Percentiles rank a stretch among this genome's conserved stretches.
phyloP scores from a whole-genome alignment of 2,888 invertebrate genomes.

The Drosophila quinaria region DNA sequence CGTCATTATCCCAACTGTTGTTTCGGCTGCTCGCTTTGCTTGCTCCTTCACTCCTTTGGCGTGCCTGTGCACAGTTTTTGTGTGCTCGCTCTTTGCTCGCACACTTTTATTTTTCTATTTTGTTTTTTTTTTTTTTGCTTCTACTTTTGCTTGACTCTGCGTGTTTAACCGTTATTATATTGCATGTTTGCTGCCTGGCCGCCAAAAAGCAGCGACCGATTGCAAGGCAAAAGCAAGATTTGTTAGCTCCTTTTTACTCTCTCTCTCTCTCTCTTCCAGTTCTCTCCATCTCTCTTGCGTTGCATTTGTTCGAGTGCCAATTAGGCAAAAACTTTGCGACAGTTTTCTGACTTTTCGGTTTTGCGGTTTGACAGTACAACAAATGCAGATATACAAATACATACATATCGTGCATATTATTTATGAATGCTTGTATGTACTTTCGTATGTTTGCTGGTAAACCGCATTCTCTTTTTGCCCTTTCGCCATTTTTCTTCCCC shows the following conservation, averaged over 20 bases:
- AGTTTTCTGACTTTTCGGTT: slow-evolving; percentile 67
- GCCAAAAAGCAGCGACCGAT: slow-evolving; percentile 29
- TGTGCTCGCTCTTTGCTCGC: slow-evolving; percentile 27
- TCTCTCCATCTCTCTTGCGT: slow-evolving; percentile 9
- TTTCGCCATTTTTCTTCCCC: background rate
- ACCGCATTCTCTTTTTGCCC: background rate
- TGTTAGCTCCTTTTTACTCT: slow-evolving; percentile 12
- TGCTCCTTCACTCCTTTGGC: slow-evolving; percentile 25
- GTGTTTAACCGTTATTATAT: slow-evolving; percentile 61
- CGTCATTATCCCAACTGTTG: slow-evolving; percentile 65
- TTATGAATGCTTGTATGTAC: slow-evolving; percentile 18
- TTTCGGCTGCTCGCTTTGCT: slow-evolving; percentile 34
- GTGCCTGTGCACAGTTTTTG: slow-evolving; percentile 28
- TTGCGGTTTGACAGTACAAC: slow-evolving; percentile 44
- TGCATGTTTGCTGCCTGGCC: slow-evolving; percentile 34
- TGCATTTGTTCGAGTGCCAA: slow-evolving; percentile 62
- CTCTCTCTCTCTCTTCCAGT: slow-evolving; percentile 1
- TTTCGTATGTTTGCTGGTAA: slow-evolving; percentile 13
- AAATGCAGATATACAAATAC: slow-evolving; percentile 12
- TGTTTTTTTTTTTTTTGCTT: slow-evolving; percentile 1
- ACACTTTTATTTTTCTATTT: slow-evolving; percentile 21
- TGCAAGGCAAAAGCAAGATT: slow-evolving; percentile 41
- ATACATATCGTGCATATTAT: background rate
- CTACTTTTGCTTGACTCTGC: slow-evolving; percentile 40
- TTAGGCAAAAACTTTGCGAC: slow-evolving; percentile 62